Evolutionary conservation across 1,140 invertebrate species (phyloP), one percentile per base, ranked within the genome.

Genomic region (Tetragnatha versicolor): DNA sequence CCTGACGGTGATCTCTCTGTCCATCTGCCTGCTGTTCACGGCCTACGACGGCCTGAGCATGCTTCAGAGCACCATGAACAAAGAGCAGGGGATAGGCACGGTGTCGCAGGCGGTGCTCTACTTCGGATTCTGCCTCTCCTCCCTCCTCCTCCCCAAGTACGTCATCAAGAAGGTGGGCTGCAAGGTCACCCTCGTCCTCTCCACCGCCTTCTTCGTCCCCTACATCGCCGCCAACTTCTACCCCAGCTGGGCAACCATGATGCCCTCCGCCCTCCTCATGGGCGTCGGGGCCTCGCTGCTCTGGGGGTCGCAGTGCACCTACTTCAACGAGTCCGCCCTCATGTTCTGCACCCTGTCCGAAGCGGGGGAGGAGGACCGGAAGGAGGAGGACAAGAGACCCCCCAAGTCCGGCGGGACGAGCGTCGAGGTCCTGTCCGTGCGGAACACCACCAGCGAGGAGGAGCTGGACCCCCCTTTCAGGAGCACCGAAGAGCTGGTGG

Each of bases 1-100:
- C 87, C 91, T 96, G 37, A 89, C 91, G 27, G 90, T 93, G 53
- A 92, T 97, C 6, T 94, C 93, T 79, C 86, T 92, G 60, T 92
- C 93, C 4, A 96, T 97, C 84, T 93, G 96, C 90, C 92, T 96
- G 69, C 93, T 97, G 82, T 97, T 97, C 86, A 96, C 94, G 20
- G 94, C 94, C 37, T 97, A 95, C 85, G 91, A 93, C 84, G 93
- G 94, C 49, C 95, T 94, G 47, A 61, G 39, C 12, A 75, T 60
- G 37, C 55, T 75, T 42, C 70, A 75, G 27, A 75, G 53, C 9
- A 60, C 70, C 0, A 60, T 75, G 27, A 75, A 75, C 22, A 37
- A 17, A 39, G 25, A 22, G 6, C 25, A 61, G 9, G 55, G 55
- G 2, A 37, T 75, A 4, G 70, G 70, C 6, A 33, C 47, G 17